Evolutionary conservation across 2,113 vertebrate species (phyloP), one percentile per base, ranked within the genome.

Genomic region (Benthochromis sp.): DNA sequence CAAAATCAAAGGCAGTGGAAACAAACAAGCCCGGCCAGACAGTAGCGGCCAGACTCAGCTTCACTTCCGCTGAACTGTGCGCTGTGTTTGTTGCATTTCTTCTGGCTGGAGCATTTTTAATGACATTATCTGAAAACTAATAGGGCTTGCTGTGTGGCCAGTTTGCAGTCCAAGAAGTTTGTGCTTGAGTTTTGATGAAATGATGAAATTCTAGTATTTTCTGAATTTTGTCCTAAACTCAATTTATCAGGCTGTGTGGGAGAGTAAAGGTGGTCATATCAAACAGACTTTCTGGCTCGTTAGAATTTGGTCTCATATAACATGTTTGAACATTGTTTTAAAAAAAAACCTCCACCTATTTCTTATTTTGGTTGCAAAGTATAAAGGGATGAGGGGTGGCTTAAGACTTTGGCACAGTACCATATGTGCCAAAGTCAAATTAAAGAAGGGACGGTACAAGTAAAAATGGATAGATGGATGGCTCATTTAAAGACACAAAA

Each of bases 301-400:
- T 63, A 66, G 61, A 66, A 66, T 66, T 19, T 19, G 29, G 16
- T 0, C 59, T 34, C 1, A 11, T 11, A 63, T 11, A 63, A 4
- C 57, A 34, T 69, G 11, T 21, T 71, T 43, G 36, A 43, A 43
- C n/a, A 24, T 43, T 14, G 12, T 71, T 40, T 5, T 3, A 0
- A 0, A 2, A 40, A 40, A 24, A 43, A 1, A 1, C 1, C 66
- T 43, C n/a, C 0, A 43, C n/a, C 3, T 24, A 73, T 16, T 16
- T 71, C 66, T 43, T 24, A 71, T 27, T 73, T 73, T 73, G 12
- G 8, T 6, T 9, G n/a, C 8, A 43, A 71, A 71, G 8, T 43
- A 71, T 2, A 71, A 43, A 43, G 66, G 8, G 38, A 43, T 43
- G 13, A 43, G 38, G 5, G n/a, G n/a, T 24, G 66, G 8, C 38